Conservation (phyloP, 2,888 invertebrate genomes). For the Rotaria sp. region DNA sequence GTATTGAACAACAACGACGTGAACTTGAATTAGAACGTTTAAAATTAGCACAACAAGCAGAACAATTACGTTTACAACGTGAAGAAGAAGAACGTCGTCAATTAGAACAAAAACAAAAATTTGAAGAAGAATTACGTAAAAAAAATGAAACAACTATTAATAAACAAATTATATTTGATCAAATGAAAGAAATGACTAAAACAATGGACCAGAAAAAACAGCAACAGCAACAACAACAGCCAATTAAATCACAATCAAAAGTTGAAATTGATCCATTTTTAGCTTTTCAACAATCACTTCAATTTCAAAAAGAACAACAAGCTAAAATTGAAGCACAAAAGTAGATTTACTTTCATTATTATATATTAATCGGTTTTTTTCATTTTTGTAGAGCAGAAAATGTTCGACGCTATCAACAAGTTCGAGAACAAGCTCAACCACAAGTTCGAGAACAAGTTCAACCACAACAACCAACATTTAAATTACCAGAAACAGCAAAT, state of each 20-base stretch:
- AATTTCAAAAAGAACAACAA: conserved; percentile 23
- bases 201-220: conserved; percentile 7
- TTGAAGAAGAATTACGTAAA: neutral
- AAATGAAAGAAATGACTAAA: conserved; percentile 20
- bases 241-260: neutral
- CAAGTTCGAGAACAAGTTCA: neutral
- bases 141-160: neutral
- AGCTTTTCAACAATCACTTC: conserved; percentile 13
- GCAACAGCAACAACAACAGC: neutral
- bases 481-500: conserved; percentile 1
- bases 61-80: conserved; percentile 15
- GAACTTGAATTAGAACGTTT: neutral
- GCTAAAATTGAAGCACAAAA: conserved; percentile 27
- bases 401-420: neutral
- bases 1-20: neutral
- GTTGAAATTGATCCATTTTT: conserved; percentile 12
- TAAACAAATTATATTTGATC: conserved; percentile 2
- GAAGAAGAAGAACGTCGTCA: neutral
- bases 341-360: neutral
- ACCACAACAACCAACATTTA: neutral
- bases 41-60: neutral
- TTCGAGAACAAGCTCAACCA: neutral
- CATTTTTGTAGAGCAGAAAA: neutral
- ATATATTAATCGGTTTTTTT: neutral
- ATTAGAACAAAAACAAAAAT: neutral